A percentile compares a stretch with the other conserved stretches of the same genome.
Conservation (phyloP, 2,113 vertebrate species). For the Lucifuga dentata region DNA sequence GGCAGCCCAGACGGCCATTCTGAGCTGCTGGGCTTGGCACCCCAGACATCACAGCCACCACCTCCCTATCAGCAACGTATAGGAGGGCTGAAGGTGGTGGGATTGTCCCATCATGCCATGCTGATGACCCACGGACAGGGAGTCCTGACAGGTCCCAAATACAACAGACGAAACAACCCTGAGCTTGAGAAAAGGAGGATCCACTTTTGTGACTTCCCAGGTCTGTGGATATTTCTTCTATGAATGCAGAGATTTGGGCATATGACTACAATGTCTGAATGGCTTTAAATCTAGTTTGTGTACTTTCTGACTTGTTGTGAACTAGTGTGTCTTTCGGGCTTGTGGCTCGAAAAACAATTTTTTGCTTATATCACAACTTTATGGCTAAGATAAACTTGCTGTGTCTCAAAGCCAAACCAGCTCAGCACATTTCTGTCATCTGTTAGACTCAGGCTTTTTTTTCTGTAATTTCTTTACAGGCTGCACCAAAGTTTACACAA, state of each 20-base stretch:
- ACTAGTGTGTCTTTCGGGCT: no score
- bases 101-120: constrained; percentile 77
- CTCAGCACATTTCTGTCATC: not conserved
- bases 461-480: constrained; percentile 76
- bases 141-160: constrained; percentile 86
- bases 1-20: constrained; percentile 89
- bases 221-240: constrained; percentile 62
- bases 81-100: constrained; percentile 82
- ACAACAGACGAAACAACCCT: constrained; percentile 92
- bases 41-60: constrained; percentile 75
- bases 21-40: constrained; percentile 73
- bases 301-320: no score
- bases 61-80: constrained; percentile 84
- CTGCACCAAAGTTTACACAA: constrained; percentile 94
- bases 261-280: no score
- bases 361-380: not conserved
- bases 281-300: not conserved
- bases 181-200: constrained; percentile 94
- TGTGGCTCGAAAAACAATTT: not conserved
- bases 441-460: constrained; percentile 26
- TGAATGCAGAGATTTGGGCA: no score
- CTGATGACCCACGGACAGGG: constrained; percentile 86
- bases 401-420: no score
- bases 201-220: constrained; percentile 90
- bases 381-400: not conserved